These are phyloP conservation scores for Puffinus mauretanicus DNA, from an alignment of 2,113 vertebrate genomes.

Conservation along the genomic window DNA sequence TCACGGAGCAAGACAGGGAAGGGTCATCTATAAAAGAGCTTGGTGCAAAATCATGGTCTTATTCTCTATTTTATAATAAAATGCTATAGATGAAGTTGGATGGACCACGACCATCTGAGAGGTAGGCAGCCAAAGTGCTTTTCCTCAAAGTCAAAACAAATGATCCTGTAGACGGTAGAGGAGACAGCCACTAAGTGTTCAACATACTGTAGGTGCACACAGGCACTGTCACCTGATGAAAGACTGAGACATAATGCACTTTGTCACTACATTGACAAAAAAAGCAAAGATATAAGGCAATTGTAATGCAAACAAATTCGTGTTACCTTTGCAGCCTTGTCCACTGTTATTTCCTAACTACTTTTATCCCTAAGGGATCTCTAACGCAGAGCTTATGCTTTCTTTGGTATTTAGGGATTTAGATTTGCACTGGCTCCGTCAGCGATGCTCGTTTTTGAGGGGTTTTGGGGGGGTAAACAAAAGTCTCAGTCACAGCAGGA, in stretches of 20 bases:
- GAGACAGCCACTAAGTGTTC: neutral
- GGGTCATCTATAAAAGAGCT: neutral
- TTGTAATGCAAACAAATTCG: neutral
- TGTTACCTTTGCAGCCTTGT: neutral
- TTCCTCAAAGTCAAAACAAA: neutral
- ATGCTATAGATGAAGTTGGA: neutral
- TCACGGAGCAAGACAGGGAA: neutral
- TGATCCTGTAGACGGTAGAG: fast-evolving
- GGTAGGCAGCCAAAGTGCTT: neutral
- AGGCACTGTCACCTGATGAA: neutral
- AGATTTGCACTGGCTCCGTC: neutral
- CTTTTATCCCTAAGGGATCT: neutral
- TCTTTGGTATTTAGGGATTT: neutral
- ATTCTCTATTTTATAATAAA: neutral
- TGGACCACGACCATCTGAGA: neutral
- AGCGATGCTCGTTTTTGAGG: neutral
- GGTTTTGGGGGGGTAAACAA: fast-evolving
- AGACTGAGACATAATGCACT: neutral
- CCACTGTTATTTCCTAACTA: neutral
- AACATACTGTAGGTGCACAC: neutral
- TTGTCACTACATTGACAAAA: neutral
- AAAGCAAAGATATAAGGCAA: neutral
- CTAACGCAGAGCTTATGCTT: neutral
- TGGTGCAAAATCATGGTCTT: neutral
- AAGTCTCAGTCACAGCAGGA: neutral